Evolutionary conservation across 2,113 vertebrate genomes (phyloP), one percentile per base, ranked within the genome.

Genomic region (Bubalus kerabau): DNA sequence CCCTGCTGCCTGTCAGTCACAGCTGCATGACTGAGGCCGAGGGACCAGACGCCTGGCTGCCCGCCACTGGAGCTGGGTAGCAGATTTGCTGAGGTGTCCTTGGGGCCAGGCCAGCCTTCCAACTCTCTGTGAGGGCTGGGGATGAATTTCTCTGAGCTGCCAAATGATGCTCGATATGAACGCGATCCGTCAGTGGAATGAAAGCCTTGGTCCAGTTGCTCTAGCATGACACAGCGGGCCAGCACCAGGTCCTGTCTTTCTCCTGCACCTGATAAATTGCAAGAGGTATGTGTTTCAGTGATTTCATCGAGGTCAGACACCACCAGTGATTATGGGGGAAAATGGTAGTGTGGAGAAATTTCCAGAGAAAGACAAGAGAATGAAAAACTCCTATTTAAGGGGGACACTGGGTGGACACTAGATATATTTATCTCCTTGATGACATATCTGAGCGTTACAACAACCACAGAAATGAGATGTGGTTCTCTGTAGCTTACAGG

Each of bases 31-130:
- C 90, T 54, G 81, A 90, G 88, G 71, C 64, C 6, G 10, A 67
- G 94, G 94, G 95, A 94, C 74, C 96, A 97, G 95, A 96, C 1
- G 40, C 90, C 95, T 98, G 98, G 97, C 97, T 78, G 87, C 81
- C 94, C 3, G 92, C 97, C 97, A 92, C 87, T 85, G 56, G 95
- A 89, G 59, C 90, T 94, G 96, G 97, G 96, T 56, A 97, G 94
- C 97, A 98, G 96, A 97, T 98, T 94, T 98, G 97, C 87, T 94
- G 97, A 98, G 96, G 90, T 90, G 85, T 97, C 97, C 95, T 97
- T 96, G 97, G 94, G 97, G 56, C 81, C 94, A 82, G 95, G 92
- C 97, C 98, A 97, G 92, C 84, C 85, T 93, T 93, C 81, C 54
- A 91, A 56, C 85, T 98, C 90, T 40, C 88, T 13, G 10, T 92